A percentile compares a stretch with the other conserved stretches of the same genome.
Evolutionary conservation across 2,113 vertebrate genomes (phyloP).

Genomic region (Bufo bufo): DNA sequence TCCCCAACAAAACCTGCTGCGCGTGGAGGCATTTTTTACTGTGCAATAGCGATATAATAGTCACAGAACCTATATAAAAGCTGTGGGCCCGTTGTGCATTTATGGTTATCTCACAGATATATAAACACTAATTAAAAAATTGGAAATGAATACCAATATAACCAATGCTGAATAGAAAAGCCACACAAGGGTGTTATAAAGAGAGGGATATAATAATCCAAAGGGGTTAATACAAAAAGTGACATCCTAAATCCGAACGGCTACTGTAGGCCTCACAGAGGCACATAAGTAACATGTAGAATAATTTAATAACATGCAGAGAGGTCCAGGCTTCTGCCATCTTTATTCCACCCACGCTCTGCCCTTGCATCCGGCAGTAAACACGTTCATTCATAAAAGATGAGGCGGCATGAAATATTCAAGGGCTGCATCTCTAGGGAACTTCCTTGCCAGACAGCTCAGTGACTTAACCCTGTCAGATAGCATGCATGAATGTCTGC

Average conservation of each 20-base stretch:
- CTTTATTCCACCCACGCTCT: constrained; percentile 58
- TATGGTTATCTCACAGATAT: neutral
- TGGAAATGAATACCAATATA: neutral
- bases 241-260: neutral
- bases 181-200: neutral
- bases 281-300: constrained; percentile 33
- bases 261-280: neutral
- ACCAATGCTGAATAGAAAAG: neutral
- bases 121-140: neutral
- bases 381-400: constrained; percentile 59
- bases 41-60: neutral
- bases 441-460: constrained; percentile 53
- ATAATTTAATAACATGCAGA: constrained; percentile 39
- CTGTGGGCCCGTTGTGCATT: neutral
- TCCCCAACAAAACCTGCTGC: too few relatives aligned
- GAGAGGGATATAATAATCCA: neutral
- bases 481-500: constrained; percentile 22
- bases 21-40: neutral
- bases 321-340: constrained; percentile 52
- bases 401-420: constrained; percentile 59
- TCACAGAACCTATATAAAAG: neutral
- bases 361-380: constrained; percentile 58
- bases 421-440: constrained; percentile 50
- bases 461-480: constrained; percentile 48
- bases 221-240: neutral